phyloP scores from a whole-genome alignment of 2,888 invertebrate species.

The Mylabris sibirica region DNA sequence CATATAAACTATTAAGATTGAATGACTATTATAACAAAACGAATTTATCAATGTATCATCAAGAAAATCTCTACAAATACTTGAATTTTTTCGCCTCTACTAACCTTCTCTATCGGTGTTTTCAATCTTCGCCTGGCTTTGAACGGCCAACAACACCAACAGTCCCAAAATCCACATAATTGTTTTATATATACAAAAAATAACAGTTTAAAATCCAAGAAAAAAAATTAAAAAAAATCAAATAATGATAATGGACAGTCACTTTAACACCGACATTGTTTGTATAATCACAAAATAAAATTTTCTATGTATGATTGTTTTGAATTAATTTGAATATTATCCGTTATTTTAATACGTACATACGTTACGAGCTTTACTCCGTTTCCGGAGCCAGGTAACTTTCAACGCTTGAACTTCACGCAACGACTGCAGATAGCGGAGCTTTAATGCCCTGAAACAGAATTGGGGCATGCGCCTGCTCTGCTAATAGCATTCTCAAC shows the following conservation, averaged over 20 bases:
- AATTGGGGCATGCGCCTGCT: constrained; percentile 44
- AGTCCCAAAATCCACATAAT: constrained; percentile 34
- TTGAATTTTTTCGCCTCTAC: constrained; percentile 1
- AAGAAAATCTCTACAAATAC: not conserved
- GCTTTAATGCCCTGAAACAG: constrained; percentile 44
- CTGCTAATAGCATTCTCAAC: constrained; percentile 17
- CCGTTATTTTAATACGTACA: not conserved
- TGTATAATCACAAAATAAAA: not conserved
- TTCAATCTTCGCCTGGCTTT: constrained; percentile 36
- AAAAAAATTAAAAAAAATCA: not conserved
- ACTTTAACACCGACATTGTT: not conserved
- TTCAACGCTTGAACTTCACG: constrained; percentile 22
- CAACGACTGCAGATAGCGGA: constrained; percentile 51
- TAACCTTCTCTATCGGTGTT: constrained; percentile 41
- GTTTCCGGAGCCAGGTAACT: constrained; percentile 18
- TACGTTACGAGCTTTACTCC: not conserved
- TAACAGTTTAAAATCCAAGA: not conserved
- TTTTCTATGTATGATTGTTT: not conserved
- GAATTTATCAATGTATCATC: not conserved
- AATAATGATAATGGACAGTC: not conserved
- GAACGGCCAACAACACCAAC: constrained; percentile 33
- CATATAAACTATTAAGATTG: not conserved
- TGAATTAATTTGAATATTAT: not conserved
- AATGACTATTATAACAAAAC: not conserved
- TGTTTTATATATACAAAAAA: not conserved